Conservation (phyloP, 2,113 vertebrate genomes). For the Montifringilla adamsi region DNA sequence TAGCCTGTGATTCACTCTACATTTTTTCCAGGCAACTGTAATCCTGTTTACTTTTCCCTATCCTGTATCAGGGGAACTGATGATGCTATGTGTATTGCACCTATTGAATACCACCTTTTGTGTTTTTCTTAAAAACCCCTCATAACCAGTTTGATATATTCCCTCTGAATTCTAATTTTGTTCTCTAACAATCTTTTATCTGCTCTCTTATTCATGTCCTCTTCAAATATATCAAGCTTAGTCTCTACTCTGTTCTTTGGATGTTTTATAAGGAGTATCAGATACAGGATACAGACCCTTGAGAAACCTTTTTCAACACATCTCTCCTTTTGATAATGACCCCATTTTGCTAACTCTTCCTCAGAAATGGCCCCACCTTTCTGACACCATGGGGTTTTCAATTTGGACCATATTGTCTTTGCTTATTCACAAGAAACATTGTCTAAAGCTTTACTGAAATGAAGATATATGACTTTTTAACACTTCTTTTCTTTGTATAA, state of each 20-base stretch:
- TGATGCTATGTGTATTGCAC: background rate
- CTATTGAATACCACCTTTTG: background rate
- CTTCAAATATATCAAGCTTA: background rate
- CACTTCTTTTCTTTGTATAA: background rate
- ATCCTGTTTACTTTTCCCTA: slow-evolving; percentile 49
- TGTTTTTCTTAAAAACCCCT: background rate
- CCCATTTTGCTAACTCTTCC: background rate
- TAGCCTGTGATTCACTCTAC: slow-evolving; percentile 29
- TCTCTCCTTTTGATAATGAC: background rate
- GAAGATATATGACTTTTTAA: background rate
- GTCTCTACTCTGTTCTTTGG: background rate
- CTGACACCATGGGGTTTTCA: background rate
- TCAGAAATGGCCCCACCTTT: background rate
- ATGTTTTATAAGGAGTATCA: background rate
- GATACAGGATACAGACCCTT: background rate
- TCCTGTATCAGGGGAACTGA: background rate
- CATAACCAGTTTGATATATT: background rate
- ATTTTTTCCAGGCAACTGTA: slow-evolving; percentile 12
- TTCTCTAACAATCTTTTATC: background rate
- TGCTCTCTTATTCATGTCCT: background rate
- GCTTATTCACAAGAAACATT: background rate
- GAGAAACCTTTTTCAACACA: background rate
- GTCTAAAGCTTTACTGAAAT: background rate
- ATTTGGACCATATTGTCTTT: background rate
- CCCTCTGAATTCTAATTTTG: background rate